Percentiles rank a stretch among this genome's conserved stretches.
Conservation (phyloP, 2,113 vertebrate genomes). For the Cynoglossus semilaevis region DNA sequence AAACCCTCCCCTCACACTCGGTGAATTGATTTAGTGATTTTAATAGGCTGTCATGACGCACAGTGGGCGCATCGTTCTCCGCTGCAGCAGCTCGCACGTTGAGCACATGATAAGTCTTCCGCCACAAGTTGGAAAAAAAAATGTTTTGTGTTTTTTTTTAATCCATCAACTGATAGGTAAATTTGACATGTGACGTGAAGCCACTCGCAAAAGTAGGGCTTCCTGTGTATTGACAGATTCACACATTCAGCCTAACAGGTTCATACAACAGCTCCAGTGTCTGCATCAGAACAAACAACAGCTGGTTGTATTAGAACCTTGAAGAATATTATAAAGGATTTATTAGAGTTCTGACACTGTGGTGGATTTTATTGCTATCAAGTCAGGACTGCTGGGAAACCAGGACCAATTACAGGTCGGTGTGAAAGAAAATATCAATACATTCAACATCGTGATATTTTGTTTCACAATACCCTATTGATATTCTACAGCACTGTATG, state of each 20-base stretch:
- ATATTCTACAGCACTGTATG: too few species aligned
- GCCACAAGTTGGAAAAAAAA: neutral
- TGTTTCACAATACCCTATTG: too few species aligned
- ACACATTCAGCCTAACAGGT: conserved; percentile 1
- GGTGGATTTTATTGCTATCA: too few species aligned
- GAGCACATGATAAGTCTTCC: conserved; percentile 4
- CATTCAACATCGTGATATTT: too few species aligned
- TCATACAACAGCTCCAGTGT: neutral
- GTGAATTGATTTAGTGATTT: conserved; percentile 30
- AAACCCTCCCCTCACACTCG: conserved; percentile 13
- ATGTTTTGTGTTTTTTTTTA: conserved; percentile 1
- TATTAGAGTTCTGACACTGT: neutral
- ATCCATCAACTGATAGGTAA: neutral
- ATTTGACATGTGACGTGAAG: neutral
- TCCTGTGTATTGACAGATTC: conserved; percentile 21
- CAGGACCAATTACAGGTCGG: too few species aligned
- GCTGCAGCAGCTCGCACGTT: conserved; percentile 9
- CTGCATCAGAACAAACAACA: neutral
- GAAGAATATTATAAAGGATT: neutral
- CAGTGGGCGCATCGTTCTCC: conserved; percentile 13
- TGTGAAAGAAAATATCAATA: too few species aligned
- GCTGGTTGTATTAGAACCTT: neutral
- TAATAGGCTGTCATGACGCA: neutral
- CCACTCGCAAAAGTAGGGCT: conserved; percentile 16
- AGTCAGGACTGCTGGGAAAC: too few species aligned